These are phyloP conservation scores for Dinomys branickii DNA, from an alignment of 2,113 vertebrate species.

Conservation along the genomic window DNA sequence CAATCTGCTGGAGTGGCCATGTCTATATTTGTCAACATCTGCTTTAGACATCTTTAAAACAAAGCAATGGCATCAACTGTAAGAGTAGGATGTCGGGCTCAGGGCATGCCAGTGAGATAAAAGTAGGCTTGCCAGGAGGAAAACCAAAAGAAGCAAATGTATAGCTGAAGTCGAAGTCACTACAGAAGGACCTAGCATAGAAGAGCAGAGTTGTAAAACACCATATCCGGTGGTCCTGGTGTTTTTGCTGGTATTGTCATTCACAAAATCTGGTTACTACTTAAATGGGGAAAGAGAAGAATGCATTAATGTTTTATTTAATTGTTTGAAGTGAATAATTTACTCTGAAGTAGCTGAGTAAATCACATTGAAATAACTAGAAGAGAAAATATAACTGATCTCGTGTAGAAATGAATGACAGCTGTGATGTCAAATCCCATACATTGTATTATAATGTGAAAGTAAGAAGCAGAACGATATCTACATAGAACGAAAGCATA, in stretches of 20 bases:
- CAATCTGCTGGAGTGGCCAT: neutral
- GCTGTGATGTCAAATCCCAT: neutral
- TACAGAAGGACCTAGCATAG: neutral
- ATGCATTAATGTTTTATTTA: neutral
- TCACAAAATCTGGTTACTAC: neutral
- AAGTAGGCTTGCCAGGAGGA: neutral
- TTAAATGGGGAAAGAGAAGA: neutral
- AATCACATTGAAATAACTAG: neutral
- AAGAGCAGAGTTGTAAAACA: neutral
- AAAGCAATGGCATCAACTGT: neutral
- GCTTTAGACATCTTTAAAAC: neutral
- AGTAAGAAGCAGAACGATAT: neutral
- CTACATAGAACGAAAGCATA: neutral
- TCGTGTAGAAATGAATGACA: constrained; percentile 11
- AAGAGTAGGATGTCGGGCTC: neutral
- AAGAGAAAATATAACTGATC: constrained; percentile 12
- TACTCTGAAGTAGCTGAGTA: neutral
- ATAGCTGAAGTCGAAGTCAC: neutral
- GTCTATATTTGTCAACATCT: neutral
- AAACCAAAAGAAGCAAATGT: neutral
- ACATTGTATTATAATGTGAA: neutral
- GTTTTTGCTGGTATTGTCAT: neutral
- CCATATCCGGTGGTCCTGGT: neutral
- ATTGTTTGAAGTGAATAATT: neutral
- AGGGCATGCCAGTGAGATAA: neutral